Evolutionary conservation across 1,140 invertebrate genomes (phyloP), one percentile per base, ranked within the genome.

Genomic region (Sarcophaga peregrina): DNA sequence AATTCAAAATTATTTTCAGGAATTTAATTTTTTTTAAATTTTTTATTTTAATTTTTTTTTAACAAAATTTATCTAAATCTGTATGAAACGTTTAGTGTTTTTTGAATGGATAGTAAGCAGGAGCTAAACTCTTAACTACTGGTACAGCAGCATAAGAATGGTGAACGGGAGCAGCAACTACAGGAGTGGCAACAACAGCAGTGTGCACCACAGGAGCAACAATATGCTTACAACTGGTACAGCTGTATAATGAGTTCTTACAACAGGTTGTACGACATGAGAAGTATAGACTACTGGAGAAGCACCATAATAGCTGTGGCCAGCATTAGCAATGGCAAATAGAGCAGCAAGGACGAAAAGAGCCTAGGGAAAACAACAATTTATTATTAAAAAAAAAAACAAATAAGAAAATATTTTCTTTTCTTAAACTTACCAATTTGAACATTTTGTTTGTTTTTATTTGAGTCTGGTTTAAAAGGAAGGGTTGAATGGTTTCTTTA

Each of bases 331-430:
- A 48, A 81, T 8, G 80, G 54, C 80, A 20, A 81, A 48, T 3
- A 81, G 37, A 37, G 54, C 80, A 72, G 80, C 80, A 20, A 81
- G 48, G 13, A 81, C 78, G 17, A 81, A 68, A 20, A 68, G 8
- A 68, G 20, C 2, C 62, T 68, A 25, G 62, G 10, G 8, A 20
- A 20, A 9, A 20, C 20, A 25, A 4, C 20, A 5, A 52, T 9
- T 52, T 13, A 52, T 1, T 3, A 3, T 52, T 52, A 13, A 10
- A 10, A 5, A 5, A 52, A 10, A 52, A 37, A 10, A 86, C 86
- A 85, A 52, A 86, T 84, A 82, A 86, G 86, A 86, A 85, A 85
- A 86, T 85, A 86, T 86, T 85, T 86, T 85, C 80, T 8, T 82
- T 11, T 58, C 54, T 52, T 37, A 37, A n/a, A 86, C 86, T 86